Conservation (phyloP, 2,888 invertebrate species). For the Galerucella nymphaeae region DNA sequence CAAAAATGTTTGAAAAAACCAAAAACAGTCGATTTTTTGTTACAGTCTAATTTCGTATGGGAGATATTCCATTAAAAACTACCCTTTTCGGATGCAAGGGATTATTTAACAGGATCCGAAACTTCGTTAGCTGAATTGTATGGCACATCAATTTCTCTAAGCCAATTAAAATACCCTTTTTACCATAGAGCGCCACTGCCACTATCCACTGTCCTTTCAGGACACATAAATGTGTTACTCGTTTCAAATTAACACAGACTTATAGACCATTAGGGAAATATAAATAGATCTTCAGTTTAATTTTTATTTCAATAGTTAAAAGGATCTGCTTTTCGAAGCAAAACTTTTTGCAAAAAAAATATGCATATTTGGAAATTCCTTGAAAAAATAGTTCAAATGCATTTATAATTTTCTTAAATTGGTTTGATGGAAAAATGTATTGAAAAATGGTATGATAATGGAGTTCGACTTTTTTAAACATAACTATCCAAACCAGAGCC, state of each 20-base stretch:
- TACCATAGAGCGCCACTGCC: constrained; percentile 26
- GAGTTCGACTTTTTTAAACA: too few species aligned
- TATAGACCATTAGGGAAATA: constrained; percentile 23
- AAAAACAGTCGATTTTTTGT: too few species aligned
- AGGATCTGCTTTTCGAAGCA: background rate
- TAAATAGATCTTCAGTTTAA: background rate
- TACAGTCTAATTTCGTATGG: background rate
- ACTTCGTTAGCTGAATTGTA: constrained; percentile 33
- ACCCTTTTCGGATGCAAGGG: constrained; percentile 21
- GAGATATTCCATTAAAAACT: constrained; percentile 26
- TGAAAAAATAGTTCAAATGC: too few species aligned
- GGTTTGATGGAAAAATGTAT: too few species aligned
- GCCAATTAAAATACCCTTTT: constrained; percentile 34
- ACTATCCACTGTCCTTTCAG: constrained; percentile 11
- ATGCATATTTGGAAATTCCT: too few species aligned
- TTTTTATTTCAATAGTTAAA: background rate
- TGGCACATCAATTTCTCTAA: constrained; percentile 31
- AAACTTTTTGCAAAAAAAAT: too few species aligned
- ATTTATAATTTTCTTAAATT: too few species aligned
- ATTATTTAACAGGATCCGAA: constrained; percentile 29
- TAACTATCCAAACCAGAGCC: too few species aligned
- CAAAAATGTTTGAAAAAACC: too few species aligned
- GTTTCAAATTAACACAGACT: constrained; percentile 22
- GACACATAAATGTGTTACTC: constrained; percentile 11
- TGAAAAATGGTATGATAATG: too few species aligned